phyloP scores from a whole-genome alignment of 37 sponge, comb jelly and placozoan genomes.

The Chondrilla cf. caribensis region DNA sequence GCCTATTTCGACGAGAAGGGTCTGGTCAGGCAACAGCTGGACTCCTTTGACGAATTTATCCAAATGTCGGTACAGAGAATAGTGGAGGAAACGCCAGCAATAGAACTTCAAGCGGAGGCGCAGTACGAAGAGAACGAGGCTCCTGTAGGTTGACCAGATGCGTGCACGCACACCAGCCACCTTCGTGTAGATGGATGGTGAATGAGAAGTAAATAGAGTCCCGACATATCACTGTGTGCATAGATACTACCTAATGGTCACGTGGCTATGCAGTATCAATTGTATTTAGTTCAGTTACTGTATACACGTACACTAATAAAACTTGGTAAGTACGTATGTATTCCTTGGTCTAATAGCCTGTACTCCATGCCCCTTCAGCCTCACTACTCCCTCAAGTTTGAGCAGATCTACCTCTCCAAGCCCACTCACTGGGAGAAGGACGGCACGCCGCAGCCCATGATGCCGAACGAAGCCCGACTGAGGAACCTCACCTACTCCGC shows the following conservation, averaged over 20 bases:
- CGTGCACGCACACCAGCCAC: background rate
- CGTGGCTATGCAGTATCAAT: too few species aligned
- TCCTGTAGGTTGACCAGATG: conserved; percentile 30
- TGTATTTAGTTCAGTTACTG: too few species aligned
- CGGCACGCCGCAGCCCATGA: conserved; percentile 87
- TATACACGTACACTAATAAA: too few species aligned
- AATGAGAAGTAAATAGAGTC: too few species aligned
- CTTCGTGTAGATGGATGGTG: too few species aligned
- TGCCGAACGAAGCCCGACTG: conserved; percentile 98
- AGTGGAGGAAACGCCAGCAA: conserved; percentile 93
- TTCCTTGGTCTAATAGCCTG: too few species aligned
- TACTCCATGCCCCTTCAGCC: too few species aligned
- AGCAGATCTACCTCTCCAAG: conserved; percentile 99
- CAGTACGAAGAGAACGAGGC: conserved; percentile 79
- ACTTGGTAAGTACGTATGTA: too few species aligned
- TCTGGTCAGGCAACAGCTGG: conserved; percentile 96
- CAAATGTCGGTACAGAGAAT: conserved; percentile 99
- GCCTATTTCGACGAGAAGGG: conserved; percentile 99
- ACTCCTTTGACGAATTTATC: conserved; percentile 99
- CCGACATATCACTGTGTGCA: too few species aligned
- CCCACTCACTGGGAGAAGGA: conserved; percentile 99
- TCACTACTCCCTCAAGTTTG: conserved; percentile 96
- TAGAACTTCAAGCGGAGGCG: conserved; percentile 93
- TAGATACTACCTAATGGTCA: too few species aligned
- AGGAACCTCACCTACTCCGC: conserved; percentile 98